A percentile compares a stretch with the other conserved stretches of the same genome.
Evolutionary conservation across 1,140 invertebrate genomes (phyloP).

Genomic region (Rhagoletis pomonella): DNA sequence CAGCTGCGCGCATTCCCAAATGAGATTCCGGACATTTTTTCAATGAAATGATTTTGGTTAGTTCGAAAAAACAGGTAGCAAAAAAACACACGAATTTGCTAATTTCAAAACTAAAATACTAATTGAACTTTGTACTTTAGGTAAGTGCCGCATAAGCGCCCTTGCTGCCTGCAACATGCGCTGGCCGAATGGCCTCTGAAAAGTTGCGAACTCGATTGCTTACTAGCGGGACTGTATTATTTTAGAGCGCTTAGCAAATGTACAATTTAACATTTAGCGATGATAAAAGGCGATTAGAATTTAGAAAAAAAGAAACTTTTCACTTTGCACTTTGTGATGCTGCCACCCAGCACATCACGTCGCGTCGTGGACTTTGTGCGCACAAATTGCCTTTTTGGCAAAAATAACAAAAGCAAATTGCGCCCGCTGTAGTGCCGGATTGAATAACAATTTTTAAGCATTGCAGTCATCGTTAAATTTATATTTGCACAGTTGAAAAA

Average conservation of each 20-base stretch:
- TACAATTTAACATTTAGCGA: background rate
- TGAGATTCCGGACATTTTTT: conserved; percentile 44
- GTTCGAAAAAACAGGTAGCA: background rate
- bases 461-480: conserved; percentile 41
- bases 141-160: conserved; percentile 32
- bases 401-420: background rate
- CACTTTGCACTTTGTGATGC: background rate
- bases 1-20: conserved; percentile 51
- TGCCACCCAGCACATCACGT: background rate
- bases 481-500: background rate
- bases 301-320: conserved; percentile 31
- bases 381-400: conserved; percentile 34
- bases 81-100: background rate
- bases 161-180: conserved; percentile 6
- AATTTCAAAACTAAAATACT: conserved; percentile 18
- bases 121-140: conserved; percentile 49
- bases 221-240: background rate
- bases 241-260: background rate
- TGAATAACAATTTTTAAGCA: conserved; percentile 40
- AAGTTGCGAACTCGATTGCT: background rate
- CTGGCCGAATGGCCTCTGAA: conserved; percentile 22
- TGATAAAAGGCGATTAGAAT: conserved; percentile 48
- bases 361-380: background rate
- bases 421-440: background rate
- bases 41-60: conserved; percentile 14